Percentiles rank a stretch among this genome's conserved stretches.
phyloP scores from a whole-genome alignment of 2,113 vertebrate species.

The Beaufortia kweichowensis region DNA sequence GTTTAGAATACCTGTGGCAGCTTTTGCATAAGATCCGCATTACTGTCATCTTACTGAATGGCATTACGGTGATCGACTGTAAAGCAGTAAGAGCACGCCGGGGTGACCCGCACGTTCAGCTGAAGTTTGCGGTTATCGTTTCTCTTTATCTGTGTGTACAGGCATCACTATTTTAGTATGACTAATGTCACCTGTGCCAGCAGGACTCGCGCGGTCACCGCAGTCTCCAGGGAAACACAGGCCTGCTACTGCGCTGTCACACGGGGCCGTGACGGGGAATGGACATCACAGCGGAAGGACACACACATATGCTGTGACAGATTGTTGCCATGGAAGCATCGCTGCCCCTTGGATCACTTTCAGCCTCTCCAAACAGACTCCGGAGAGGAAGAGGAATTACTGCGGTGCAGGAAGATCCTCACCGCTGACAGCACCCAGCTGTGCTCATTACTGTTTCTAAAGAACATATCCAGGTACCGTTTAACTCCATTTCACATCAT shows the following conservation, averaged over 20 bases:
- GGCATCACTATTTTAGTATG: constrained; percentile 19
- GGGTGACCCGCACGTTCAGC: not conserved
- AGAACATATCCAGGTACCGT: constrained; percentile 16
- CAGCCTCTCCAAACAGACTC: constrained; percentile 43
- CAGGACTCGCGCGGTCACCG: not conserved
- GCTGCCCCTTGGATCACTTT: constrained; percentile 51
- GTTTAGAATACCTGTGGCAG: constrained; percentile 66
- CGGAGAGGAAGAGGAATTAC: constrained; percentile 25
- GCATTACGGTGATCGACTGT: constrained; percentile 60
- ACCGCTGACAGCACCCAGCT: constrained; percentile 20
- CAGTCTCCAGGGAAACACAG: constrained; percentile 17
- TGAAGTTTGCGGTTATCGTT: constrained; percentile 22
- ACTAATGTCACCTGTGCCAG: constrained; percentile 8
- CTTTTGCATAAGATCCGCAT: constrained; percentile 66
- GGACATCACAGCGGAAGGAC: constrained; percentile 51
- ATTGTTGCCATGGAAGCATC: constrained; percentile 55
- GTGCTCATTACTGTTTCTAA: constrained; percentile 37
- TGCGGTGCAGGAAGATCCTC: constrained; percentile 30
- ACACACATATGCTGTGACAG: constrained; percentile 56
- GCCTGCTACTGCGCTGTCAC: not conserved
- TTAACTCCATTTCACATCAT: constrained; percentile 27
- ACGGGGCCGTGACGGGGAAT: constrained; percentile 33
- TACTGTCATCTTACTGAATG: constrained; percentile 74
- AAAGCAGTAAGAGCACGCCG: not conserved
- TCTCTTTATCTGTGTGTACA: constrained; percentile 23